Base-by-base conservation (phyloP, 2,888 invertebrate species). In the Brachyptera risi region DNA sequence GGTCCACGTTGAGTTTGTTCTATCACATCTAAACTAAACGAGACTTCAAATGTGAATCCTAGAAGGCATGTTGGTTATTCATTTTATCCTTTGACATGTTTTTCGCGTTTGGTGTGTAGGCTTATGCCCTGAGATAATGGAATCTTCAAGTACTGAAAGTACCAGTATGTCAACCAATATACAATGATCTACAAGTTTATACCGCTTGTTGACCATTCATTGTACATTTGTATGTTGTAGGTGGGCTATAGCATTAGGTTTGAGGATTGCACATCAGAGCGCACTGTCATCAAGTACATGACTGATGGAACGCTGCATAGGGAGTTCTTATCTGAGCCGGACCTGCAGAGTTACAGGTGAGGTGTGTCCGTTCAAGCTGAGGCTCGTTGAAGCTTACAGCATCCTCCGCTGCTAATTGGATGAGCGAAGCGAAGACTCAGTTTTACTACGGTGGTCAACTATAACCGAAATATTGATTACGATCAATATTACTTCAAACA, bases 221-320 rank as follows among this genome's bases (percentile, higher is more conserved):
- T n/a, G n/a, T n/a, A n/a, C n/a, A n/a, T 31, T 31, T 7, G 5
- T 31, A 64, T 69, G 65, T 56, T 68, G 11, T 61, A 81, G 78
- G 84, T 85, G 56, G 86, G 86, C 13, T 86, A 86, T 73, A 82
- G 81, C 68, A 99, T 99, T 70, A 83, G 99, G 68, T 99, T 99
- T 79, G 99, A 99, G 79, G 99, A 99, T 74, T 99, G 98, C 73
- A 98, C 98, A 0, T 96, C 96, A 2, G 97, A 98, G 74, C 82
- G 96, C 67, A 99, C 99, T 5, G 81, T 94, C 19, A 84, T 99
- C 54, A 99, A 99, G 76, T 99, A 99, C 73, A 98, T 99, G 98
- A 99, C 99, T 27, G 99, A 99, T 77, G 99, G 99, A 71, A 99
- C 98, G 71, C 76, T 99, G 44, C 90, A 99, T 67, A 80, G 99